Conservation (phyloP, 2,888 invertebrate genomes). For the Cephus rjabovi region DNA sequence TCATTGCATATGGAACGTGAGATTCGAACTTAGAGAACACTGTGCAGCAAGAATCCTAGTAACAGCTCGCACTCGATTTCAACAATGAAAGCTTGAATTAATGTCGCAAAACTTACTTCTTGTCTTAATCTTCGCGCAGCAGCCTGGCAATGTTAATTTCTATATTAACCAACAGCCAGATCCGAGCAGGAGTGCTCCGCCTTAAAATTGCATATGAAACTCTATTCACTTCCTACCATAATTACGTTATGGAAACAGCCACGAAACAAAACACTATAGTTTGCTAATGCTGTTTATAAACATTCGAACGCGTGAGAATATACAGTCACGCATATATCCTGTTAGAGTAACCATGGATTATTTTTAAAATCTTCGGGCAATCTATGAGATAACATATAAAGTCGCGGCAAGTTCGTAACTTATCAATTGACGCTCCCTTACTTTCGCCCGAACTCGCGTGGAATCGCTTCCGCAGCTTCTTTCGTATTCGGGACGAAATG, state of each 20-base stretch:
- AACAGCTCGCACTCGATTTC: neutral
- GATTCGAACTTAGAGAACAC: neutral
- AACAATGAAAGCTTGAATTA: conserved; percentile 5
- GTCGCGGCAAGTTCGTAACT: neutral
- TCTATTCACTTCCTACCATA: neutral
- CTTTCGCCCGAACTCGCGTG: neutral
- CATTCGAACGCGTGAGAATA: neutral
- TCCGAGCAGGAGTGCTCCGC: neutral
- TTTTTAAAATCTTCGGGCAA: neutral
- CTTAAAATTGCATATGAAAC: neutral
- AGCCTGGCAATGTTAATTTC: neutral
- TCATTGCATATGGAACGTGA: conserved; percentile 7
- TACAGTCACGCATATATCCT: neutral
- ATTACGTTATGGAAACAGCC: neutral
- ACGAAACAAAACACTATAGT: neutral
- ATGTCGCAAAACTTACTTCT: neutral
- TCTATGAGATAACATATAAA: neutral
- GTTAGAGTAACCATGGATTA: neutral
- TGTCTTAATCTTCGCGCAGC: neutral
- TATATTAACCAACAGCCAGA: neutral
- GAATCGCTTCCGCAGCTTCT: neutral
- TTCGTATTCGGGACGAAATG: neutral
- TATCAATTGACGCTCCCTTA: neutral
- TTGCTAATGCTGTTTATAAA: neutral
- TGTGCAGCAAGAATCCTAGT: neutral